A percentile compares a stretch with the other conserved stretches of the same genome.
These are phyloP conservation scores for Colletes gigas DNA, from an alignment of 1,140 invertebrate species.

Conservation along the genomic window DNA sequence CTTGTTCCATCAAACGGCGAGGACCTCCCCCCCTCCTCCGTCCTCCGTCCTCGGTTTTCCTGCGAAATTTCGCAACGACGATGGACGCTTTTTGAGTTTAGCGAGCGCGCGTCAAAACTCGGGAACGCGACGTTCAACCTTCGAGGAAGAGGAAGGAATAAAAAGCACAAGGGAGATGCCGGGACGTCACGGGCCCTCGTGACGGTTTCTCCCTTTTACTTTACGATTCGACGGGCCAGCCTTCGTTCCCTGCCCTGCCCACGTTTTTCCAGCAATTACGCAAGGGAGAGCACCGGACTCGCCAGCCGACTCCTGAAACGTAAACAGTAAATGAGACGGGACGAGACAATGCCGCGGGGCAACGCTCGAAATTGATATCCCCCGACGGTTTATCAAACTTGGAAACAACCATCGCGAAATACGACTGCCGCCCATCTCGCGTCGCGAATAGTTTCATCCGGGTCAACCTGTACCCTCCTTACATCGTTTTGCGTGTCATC, in stretches of 20 bases:
- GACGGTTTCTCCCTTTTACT: background rate
- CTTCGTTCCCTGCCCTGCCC: too few relatives aligned
- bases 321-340: too few relatives aligned
- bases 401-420: too few relatives aligned
- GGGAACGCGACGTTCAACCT: background rate
- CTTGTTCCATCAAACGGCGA: conserved; percentile 8
- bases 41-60: background rate
- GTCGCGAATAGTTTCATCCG: too few relatives aligned
- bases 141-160: background rate
- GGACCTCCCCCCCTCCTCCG: too few relatives aligned
- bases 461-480: background rate
- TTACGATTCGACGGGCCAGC: background rate
- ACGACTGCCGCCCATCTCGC: too few relatives aligned
- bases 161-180: background rate
- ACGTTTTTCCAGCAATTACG: background rate
- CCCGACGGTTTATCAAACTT: too few relatives aligned
- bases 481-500: background rate
- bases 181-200: too few relatives aligned
- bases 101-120: conserved; percentile 11
- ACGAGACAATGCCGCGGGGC: too few relatives aligned
- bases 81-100: conserved; percentile 18
- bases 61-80: conserved; percentile 18
- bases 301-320: background rate
- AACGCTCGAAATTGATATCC: too few relatives aligned
- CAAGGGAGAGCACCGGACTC: background rate